Evolutionary conservation across 2,888 invertebrate genomes (phyloP).

Genomic region (Alcis repandata): DNA sequence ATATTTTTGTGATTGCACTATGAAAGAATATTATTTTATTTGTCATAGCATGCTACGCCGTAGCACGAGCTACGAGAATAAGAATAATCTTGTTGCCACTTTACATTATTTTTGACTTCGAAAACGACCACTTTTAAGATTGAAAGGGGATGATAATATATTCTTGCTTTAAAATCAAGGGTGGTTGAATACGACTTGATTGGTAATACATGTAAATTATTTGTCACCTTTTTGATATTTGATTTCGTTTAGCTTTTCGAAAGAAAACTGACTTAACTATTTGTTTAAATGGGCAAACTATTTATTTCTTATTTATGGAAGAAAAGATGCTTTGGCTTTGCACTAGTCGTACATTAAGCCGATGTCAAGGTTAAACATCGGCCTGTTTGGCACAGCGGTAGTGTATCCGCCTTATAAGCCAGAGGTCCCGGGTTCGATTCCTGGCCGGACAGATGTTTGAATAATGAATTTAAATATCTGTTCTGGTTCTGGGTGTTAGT

Average conservation of each 20-base stretch:
- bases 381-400: no score
- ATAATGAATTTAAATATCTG: no score
- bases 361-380: neutral
- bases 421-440: no score
- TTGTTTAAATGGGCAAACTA: neutral
- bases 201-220: conserved; percentile 67
- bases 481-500: no score
- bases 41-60: neutral
- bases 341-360: neutral
- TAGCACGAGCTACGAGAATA: neutral
- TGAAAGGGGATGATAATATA: conserved; percentile 20
- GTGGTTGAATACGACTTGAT: conserved; percentile 61
- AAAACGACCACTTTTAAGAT: no score
- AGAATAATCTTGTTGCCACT: neutral
- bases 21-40: no score
- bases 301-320: neutral
- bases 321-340: neutral
- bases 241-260: conserved; percentile 30
- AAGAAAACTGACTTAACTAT: neutral
- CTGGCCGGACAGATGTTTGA: no score
- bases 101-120: neutral
- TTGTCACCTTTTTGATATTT: conserved; percentile 44
- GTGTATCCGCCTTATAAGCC: no score
- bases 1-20: no score
- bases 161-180: conserved; percentile 44